These are phyloP conservation scores for Harpalus rubripes DNA, from an alignment of 2,888 invertebrate genomes.

Conservation along the genomic window DNA sequence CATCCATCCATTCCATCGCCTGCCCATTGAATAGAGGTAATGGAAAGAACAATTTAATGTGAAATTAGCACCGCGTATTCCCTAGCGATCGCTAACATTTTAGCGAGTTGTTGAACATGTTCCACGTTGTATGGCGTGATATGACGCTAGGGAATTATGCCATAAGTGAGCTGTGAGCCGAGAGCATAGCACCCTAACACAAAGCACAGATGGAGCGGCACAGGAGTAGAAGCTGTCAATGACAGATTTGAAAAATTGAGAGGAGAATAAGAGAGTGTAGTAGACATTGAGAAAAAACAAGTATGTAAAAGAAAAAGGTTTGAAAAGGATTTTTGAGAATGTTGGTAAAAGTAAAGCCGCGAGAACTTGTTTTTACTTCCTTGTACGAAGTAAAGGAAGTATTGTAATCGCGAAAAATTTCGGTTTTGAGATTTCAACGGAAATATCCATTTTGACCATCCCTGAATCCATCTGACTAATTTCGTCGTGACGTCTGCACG, in stretches of 20 bases:
- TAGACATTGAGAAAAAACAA: background rate
- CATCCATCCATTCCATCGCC: background rate
- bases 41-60: slow-evolving; percentile 32
- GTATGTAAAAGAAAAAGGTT: background rate
- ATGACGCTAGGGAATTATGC: slow-evolving; percentile 58
- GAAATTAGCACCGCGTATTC: slow-evolving; percentile 24
- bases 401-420: too few relatives aligned
- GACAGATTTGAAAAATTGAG: slow-evolving; percentile 62
- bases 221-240: slow-evolving; percentile 10
- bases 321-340: too few relatives aligned
- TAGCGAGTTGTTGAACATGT: slow-evolving; percentile 42
- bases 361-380: too few relatives aligned
- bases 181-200: slow-evolving; percentile 6
- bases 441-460: too few relatives aligned
- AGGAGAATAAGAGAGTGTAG: background rate
- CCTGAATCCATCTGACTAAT: too few relatives aligned
- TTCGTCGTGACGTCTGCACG: too few relatives aligned
- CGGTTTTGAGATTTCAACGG: too few relatives aligned
- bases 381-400: too few relatives aligned
- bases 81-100: slow-evolving; percentile 32
- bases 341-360: too few relatives aligned
- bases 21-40: background rate
- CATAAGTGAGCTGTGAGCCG: slow-evolving; percentile 18
- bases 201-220: slow-evolving; percentile 25
- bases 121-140: slow-evolving; percentile 32